phyloP scores from a whole-genome alignment of 1,140 invertebrate genomes.

The Heliconius nattereri region DNA sequence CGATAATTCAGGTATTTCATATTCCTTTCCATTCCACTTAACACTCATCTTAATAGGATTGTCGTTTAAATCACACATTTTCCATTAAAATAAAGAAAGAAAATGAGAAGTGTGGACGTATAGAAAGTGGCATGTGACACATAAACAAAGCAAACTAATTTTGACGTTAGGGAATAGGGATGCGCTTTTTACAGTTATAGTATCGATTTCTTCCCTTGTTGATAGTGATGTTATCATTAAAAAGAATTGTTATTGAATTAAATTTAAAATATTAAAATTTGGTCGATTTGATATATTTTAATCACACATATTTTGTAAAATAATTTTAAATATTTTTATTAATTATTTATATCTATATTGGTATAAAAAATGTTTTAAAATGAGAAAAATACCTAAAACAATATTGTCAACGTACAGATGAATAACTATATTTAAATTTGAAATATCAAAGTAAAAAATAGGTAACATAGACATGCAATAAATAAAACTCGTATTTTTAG shows the following conservation, averaged over 20 bases:
- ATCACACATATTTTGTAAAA: too few relatives aligned
- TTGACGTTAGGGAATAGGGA: constrained; percentile 33
- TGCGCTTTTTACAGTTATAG: neutral
- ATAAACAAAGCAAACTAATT: constrained; percentile 50
- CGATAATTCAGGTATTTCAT: constrained; percentile 85
- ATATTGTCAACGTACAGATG: too few relatives aligned
- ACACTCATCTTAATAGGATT: constrained; percentile 84
- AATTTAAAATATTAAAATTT: neutral
- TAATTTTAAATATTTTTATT: too few relatives aligned
- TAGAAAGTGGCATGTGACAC: constrained; percentile 40
- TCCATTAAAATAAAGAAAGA: constrained; percentile 50
- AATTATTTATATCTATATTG: too few relatives aligned
- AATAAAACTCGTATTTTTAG: constrained; percentile 1
- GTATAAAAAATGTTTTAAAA: too few relatives aligned
- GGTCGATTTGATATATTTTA: too few relatives aligned
- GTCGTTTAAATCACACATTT: constrained; percentile 77
- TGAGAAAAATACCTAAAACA: too few relatives aligned
- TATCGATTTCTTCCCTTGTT: neutral
- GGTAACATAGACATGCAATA: neutral
- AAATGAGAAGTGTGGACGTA: constrained; percentile 26
- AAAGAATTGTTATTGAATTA: too few relatives aligned
- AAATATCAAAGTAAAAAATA: neutral
- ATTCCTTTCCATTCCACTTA: constrained; percentile 96
- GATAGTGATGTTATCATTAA: neutral
- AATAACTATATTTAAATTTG: too few relatives aligned